A percentile compares a stretch with the other conserved stretches of the same genome.
Conservation (phyloP, 2,113 vertebrate species). For the Agelaius phoeniceus region DNA sequence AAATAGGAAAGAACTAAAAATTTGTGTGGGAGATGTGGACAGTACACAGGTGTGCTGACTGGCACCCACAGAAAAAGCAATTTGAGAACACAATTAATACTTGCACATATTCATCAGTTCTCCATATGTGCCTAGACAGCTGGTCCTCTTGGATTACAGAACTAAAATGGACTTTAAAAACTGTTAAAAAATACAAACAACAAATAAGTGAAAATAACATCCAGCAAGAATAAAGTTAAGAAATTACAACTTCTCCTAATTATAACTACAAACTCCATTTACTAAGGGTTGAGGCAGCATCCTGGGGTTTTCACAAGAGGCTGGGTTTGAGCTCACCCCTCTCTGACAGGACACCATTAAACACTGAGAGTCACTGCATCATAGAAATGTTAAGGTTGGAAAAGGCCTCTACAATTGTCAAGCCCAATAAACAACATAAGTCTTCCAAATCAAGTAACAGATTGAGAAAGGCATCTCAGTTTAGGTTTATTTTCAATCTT, state of each 20-base stretch:
- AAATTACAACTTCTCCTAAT: neutral
- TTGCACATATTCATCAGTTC: neutral
- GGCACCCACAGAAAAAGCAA: neutral
- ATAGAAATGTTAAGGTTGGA: neutral
- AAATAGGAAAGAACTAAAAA: neutral
- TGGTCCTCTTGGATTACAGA: neutral
- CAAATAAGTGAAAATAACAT: neutral
- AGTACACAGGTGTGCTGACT: neutral
- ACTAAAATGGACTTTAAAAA: neutral
- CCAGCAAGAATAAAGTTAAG: neutral
- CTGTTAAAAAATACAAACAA: neutral
- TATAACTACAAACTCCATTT: neutral
- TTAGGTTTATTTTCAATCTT: neutral
- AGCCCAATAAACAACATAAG: neutral
- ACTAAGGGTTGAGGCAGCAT: neutral
- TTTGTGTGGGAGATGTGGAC: neutral
- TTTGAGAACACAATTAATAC: neutral
- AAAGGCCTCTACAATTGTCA: neutral
- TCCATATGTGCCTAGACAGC: neutral
- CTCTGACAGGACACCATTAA: fast-evolving
- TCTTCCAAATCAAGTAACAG: neutral
- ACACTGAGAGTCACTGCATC: neutral
- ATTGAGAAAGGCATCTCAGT: neutral
- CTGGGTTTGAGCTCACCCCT: neutral
- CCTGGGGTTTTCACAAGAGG: neutral